Conservation (phyloP, 37 sponge, comb jelly and placozoan genomes). For the Halisarca cf. caerulea region DNA sequence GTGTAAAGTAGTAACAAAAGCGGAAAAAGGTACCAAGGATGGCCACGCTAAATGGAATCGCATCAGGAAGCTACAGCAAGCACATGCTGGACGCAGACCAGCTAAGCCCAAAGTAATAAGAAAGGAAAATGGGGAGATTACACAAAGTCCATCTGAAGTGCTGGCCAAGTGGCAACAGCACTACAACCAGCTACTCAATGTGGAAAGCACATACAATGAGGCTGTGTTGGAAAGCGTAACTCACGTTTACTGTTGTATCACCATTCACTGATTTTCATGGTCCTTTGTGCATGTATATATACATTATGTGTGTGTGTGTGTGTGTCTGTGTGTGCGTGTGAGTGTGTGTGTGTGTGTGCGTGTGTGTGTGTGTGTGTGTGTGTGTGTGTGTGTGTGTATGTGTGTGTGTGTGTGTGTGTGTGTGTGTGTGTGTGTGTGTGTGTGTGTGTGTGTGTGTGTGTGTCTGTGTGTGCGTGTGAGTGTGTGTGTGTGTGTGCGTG, state of each 20-base stretch:
- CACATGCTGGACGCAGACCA: constrained; percentile 31
- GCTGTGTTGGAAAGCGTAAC: neutral
- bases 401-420: too few relatives aligned
- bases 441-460: too few relatives aligned
- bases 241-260: neutral
- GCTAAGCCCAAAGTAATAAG: constrained; percentile 12
- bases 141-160: constrained; percentile 36
- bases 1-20: neutral
- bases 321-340: too few relatives aligned
- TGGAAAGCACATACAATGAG: neutral
- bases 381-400: too few relatives aligned
- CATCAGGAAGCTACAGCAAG: constrained; percentile 39
- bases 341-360: too few relatives aligned
- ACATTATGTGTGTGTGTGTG: too few relatives aligned
- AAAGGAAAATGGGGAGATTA: constrained; percentile 39
- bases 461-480: too few relatives aligned
- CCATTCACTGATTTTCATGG: neutral
- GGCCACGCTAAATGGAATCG: constrained; percentile 25
- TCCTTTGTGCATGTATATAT: too few relatives aligned
- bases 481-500: too few relatives aligned
- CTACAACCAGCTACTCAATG: constrained; percentile 21
- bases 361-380: too few relatives aligned
- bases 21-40: constrained; percentile 41
- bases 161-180: constrained; percentile 39
- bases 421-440: too few relatives aligned